Conservation (phyloP, 1,140 invertebrate genomes). For the Scaptomyza pallida region DNA sequence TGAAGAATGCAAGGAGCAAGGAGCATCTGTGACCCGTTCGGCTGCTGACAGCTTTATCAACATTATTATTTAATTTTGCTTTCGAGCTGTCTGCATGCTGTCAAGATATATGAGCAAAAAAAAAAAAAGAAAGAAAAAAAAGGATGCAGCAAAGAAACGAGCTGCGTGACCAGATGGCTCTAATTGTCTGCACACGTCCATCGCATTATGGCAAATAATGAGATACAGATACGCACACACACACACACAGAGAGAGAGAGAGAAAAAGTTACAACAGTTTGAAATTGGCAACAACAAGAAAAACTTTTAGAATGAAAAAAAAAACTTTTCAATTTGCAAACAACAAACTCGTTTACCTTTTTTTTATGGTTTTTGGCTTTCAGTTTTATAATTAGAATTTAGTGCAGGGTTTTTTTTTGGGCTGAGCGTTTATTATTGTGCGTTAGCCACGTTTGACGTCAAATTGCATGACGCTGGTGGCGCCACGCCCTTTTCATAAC, state of each 20-base stretch:
- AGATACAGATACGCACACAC: slow-evolving; percentile 27
- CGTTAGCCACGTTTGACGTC: slow-evolving; percentile 43
- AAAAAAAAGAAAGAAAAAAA: too few relatives aligned
- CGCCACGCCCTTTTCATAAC: too few relatives aligned
- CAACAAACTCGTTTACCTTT: neutral
- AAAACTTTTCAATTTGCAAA: slow-evolving; percentile 38
- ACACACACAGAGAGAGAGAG: too few relatives aligned
- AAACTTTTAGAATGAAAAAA: neutral
- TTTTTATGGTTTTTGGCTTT: slow-evolving; percentile 17
- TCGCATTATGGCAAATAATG: slow-evolving; percentile 38
- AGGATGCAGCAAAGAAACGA: slow-evolving; percentile 5
- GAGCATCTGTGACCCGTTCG: neutral
- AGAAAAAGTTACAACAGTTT: neutral
- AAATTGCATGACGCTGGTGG: slow-evolving; percentile 58
- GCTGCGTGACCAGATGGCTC: slow-evolving; percentile 60
- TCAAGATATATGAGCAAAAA: slow-evolving; percentile 56
- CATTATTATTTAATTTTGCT: slow-evolving; percentile 81
- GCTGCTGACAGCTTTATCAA: slow-evolving; percentile 64
- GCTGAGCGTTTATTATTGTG: slow-evolving; percentile 18
- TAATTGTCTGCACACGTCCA: slow-evolving; percentile 68
- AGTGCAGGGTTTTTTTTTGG: slow-evolving; percentile 27
- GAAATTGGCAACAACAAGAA: too few relatives aligned
- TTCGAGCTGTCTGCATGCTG: neutral
- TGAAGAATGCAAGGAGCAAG: slow-evolving; percentile 6
- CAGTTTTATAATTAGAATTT: slow-evolving; percentile 47